Evolutionary conservation across 2,113 vertebrate genomes (phyloP).

Genomic region (Ammodytes marinus): DNA sequence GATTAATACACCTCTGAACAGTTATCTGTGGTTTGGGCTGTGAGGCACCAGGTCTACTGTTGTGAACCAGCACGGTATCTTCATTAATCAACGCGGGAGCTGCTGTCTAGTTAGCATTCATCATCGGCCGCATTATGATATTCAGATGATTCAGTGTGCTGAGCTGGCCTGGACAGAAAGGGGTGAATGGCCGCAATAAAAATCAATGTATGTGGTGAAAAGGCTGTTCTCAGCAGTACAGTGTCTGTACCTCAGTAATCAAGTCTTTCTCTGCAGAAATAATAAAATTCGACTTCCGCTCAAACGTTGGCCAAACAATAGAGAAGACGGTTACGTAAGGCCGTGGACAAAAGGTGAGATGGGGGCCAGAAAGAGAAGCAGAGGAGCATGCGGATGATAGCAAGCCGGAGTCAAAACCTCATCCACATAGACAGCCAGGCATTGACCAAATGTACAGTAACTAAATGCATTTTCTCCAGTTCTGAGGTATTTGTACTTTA

Average conservation of each 20-base stretch:
- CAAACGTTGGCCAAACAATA: constrained; percentile 31
- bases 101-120: constrained; percentile 82
- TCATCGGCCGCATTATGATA: constrained; percentile 76
- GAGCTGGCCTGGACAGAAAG: constrained; percentile 47
- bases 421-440: neutral
- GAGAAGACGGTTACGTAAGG: constrained; percentile 10
- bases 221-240: constrained; percentile 78
- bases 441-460: neutral
- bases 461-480: too few relatives aligned
- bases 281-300: constrained; percentile 58
- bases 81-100: constrained; percentile 78
- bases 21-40: constrained; percentile 66
- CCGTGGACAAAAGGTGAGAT: neutral
- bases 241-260: constrained; percentile 63
- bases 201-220: constrained; percentile 73
- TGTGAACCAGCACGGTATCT: constrained; percentile 67
- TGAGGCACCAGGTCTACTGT: constrained; percentile 56
- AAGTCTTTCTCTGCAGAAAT: constrained; percentile 75
- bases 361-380: constrained; percentile 23
- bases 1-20: constrained; percentile 75
- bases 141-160: constrained; percentile 74
- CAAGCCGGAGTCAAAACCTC: neutral
- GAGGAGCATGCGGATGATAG: neutral
- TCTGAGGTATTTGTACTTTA: too few relatives aligned
- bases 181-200: constrained; percentile 32